Base-by-base conservation (phyloP, 1,140 invertebrate species). In the Megalopta genalis region DNA sequence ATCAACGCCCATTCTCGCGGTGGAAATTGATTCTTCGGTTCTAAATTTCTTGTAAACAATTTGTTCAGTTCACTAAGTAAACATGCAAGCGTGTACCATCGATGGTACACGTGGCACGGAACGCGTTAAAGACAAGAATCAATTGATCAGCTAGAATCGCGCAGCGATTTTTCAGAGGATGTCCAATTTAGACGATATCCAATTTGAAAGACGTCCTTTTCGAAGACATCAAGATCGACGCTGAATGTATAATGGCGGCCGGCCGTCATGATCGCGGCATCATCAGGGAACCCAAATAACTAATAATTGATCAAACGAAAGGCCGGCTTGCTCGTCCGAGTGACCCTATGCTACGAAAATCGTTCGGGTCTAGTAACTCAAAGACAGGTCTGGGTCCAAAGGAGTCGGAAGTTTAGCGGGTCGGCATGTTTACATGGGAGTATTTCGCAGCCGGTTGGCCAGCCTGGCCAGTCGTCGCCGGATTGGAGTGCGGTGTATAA, bases 401-500 rank as follows among this genome's bases (percentile, higher is more conserved):
- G 77, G 78, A 75, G 79, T n/a, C 46, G 54, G 59, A 82, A 82
- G 78, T 87, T 82, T 27, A 39, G 54, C 64, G 73, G 73, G 64
- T 72, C 64, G 67, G 59, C 23, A 65, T 82, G 77, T 84, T 87
- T 86, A 74, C 81, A 72, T 65, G 85, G 70, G 27, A 80, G 79
- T 77, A 73, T 85, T 73, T 80, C 75, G 81, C 68, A 78, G 79
- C 64, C 59, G 66, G 80, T 76, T 77, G 71, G 54, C 83, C 66
- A 75, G 80, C 32, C 71, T n/a, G 80, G 73, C 66, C 81, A 63
- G 60, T 67, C 70, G 81, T 71, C 23, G 71, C 42, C 75, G 77
- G 80, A 88, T 69, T 79, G 75, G 80, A 87, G 66, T 74, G 74
- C 82, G 85, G 81, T 83, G 83, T 88, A 88, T 88, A 88, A 89